A percentile compares a stretch with the other conserved stretches of the same genome.
phyloP scores from a whole-genome alignment of 2,797 vertebrate species.

The Enteromius unitaeniatus region DNA sequence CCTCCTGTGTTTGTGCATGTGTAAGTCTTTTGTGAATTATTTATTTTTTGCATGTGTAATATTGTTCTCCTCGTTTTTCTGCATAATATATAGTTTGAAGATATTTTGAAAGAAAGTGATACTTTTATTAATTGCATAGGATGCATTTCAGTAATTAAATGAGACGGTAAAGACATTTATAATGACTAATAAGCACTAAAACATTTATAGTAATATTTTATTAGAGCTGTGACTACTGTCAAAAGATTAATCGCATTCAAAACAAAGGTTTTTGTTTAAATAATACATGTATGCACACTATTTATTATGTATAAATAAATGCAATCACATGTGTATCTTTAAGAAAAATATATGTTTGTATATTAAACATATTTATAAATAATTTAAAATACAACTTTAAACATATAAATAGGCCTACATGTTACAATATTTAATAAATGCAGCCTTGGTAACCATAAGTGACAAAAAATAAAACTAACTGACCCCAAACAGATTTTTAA shows the following conservation, averaged over 20 bases:
- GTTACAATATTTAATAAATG: background rate
- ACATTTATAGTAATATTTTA: background rate
- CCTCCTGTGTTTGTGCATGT: background rate
- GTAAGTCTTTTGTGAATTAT: background rate
- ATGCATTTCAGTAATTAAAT: background rate
- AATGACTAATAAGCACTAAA: background rate
- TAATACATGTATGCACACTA: too few species aligned
- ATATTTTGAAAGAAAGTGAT: background rate
- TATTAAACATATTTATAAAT: too few species aligned
- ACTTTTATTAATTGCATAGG: background rate
- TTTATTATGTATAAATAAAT: too few species aligned
- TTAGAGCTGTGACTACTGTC: too few species aligned
- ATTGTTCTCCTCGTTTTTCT: background rate
- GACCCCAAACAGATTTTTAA: background rate
- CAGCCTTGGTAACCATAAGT: background rate
- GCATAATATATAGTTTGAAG: background rate
- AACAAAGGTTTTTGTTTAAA: too few species aligned
- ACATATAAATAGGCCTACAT: too few species aligned
- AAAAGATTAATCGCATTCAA: too few species aligned
- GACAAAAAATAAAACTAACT: too few species aligned
- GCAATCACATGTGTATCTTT: too few species aligned
- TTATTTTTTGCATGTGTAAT: background rate
- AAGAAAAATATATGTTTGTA: too few species aligned
- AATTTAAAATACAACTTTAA: too few species aligned
- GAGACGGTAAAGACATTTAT: background rate